These are phyloP conservation scores for Crepidodera aurea DNA, from an alignment of 2,888 invertebrate species.

Conservation along the genomic window DNA sequence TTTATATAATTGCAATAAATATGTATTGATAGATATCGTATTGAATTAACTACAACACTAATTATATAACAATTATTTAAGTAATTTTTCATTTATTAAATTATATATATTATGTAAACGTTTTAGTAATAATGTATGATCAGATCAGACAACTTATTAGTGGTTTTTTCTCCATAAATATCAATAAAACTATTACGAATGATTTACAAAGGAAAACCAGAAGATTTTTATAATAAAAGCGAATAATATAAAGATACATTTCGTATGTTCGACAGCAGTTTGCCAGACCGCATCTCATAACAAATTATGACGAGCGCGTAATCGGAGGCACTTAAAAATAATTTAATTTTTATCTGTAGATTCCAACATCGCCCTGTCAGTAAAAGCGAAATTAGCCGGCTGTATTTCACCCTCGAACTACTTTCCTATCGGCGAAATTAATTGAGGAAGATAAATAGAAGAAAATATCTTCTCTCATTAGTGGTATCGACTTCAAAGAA, in stretches of 20 bases:
- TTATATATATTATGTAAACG: too few relatives aligned
- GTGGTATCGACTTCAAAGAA: constrained; percentile 54
- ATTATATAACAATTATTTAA: too few relatives aligned
- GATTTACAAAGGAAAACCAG: too few relatives aligned
- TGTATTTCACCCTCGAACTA: constrained; percentile 47
- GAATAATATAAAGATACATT: not conserved
- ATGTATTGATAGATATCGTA: too few relatives aligned
- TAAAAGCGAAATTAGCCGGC: constrained; percentile 52
- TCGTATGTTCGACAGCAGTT: not conserved
- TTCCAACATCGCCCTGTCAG: constrained; percentile 44
- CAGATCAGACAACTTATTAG: too few relatives aligned
- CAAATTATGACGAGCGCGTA: constrained; percentile 28
- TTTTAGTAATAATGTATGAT: too few relatives aligned
- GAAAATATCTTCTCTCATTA: constrained; percentile 56
- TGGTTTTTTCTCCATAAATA: too few relatives aligned
- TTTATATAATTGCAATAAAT: too few relatives aligned
- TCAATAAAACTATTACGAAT: too few relatives aligned
- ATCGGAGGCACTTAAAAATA: constrained; percentile 41
- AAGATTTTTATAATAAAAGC: constrained; percentile 11
- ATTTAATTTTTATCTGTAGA: constrained; percentile 37
- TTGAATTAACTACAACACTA: too few relatives aligned
- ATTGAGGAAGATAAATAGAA: constrained; percentile 55
- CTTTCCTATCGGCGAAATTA: constrained; percentile 54
- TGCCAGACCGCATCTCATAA: constrained; percentile 23
- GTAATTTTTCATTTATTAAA: too few relatives aligned